Base-by-base conservation (phyloP, 2,113 vertebrate species). In the Okapia johnstoni region DNA sequence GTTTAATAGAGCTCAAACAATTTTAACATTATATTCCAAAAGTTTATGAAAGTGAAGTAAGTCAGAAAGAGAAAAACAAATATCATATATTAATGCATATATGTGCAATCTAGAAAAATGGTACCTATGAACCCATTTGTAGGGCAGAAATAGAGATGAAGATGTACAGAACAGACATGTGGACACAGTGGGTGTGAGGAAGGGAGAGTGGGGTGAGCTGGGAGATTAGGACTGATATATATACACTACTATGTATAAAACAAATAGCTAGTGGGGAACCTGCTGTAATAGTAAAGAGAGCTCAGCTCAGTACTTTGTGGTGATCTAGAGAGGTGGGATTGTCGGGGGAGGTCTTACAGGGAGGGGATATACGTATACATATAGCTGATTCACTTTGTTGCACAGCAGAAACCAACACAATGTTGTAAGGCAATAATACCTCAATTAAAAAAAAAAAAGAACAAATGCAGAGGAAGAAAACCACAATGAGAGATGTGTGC, bases 1-100 rank as follows among this genome's bases (percentile, higher is more conserved):
- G 63, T 91, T 63, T 91, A 95, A 46, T 12, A 21, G 15, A 58
- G 15, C 30, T 86, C 16, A 86, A 90, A 63, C 28, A 85, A 48
- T 66, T 48, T 73, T 88, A 70, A 91, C 33, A 66, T 66, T 14
- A 52, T 73, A 50, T 60, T 43, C 25, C 10, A 80, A 25, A 52
- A 85, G 43, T 48, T 94, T 79, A 33, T 40, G 36, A 70, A n/a
- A 1, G 0, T 36, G 63, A 70, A 36, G 16, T 21, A 36, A 19
- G 9, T 36, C 63, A 70, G n/a, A 70, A 36, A 70, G n/a, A 70
- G n/a, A 70, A 70, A 70, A 70, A 70, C 17, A 70, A 70, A 36
- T 70, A 66, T 66, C 33, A 66, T 66, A 21, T 70, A 12, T 70
- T 70, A 70, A 70, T 70, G 16, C 16, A 66, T 5, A 11, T 21